These are phyloP conservation scores for Diprion similis DNA, from an alignment of 1,140 invertebrate species.

Conservation along the genomic window DNA sequence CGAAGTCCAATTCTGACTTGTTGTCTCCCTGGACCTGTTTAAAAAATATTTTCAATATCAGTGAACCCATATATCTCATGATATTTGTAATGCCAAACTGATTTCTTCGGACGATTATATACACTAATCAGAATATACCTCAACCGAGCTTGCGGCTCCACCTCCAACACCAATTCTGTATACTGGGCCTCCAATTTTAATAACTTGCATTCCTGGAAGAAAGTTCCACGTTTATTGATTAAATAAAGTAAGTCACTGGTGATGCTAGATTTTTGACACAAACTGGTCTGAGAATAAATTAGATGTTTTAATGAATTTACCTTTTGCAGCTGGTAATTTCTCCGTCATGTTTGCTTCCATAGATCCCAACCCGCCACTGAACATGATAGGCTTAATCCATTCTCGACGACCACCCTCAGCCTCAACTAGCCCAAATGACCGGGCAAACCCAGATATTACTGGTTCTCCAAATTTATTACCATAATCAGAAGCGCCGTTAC, in stretches of 20 bases:
- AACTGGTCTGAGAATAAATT: conserved; percentile 7
- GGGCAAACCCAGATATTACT: conserved; percentile 87
- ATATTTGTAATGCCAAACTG: conserved; percentile 14
- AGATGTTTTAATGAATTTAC: conserved; percentile 49
- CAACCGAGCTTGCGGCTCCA: conserved; percentile 94
- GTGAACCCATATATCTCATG: background rate
- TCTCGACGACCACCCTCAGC: conserved; percentile 77
- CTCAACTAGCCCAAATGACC: conserved; percentile 86
- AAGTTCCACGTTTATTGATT: conserved; percentile 36
- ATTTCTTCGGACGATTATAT: background rate
- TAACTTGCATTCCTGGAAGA: conserved; percentile 77
- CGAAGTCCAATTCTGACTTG: conserved; percentile 88
- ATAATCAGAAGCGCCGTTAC: conserved; percentile 98
- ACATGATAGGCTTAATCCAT: conserved; percentile 99
- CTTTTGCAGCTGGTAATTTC: conserved; percentile 76
- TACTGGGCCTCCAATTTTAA: conserved; percentile 96
- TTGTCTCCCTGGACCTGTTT: conserved; percentile 85
- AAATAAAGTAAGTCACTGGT: conserved; percentile 38
- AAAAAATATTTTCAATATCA: conserved; percentile 16
- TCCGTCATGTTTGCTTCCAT: conserved; percentile 82
- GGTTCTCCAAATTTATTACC: conserved; percentile 99
- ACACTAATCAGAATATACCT: conserved; percentile 61
- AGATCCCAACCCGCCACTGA: conserved; percentile 93
- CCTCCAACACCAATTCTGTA: conserved; percentile 98
- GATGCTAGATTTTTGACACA: background rate